Conservation (phyloP, 2,797 vertebrate species). For the Schizopygopsis malacanthus region DNA sequence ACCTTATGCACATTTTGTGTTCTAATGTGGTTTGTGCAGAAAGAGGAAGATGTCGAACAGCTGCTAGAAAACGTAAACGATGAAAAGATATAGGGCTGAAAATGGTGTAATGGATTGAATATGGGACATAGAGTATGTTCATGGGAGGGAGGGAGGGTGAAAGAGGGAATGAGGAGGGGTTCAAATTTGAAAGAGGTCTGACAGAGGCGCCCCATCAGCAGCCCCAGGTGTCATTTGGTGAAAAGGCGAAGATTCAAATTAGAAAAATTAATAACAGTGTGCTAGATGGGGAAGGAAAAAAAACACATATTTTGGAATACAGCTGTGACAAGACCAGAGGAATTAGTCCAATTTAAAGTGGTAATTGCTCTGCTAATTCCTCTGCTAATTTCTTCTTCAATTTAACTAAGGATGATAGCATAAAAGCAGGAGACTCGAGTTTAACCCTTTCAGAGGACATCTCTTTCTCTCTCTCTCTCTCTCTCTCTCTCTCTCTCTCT, state of each 20-base stretch:
- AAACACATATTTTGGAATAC: conserved; percentile 73
- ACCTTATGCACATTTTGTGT: conserved; percentile 1
- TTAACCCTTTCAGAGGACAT: conserved; percentile 73
- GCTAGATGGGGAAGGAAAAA: conserved; percentile 60
- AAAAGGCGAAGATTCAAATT: conserved; percentile 76
- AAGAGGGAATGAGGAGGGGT: conserved; percentile 54
- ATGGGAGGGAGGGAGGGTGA: conserved; percentile 48
- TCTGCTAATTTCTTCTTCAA: conserved; percentile 80
- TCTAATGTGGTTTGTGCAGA: conserved; percentile 21
- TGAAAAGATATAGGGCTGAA: conserved; percentile 32
- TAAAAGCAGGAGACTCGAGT: conserved; percentile 74
- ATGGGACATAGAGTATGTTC: conserved; percentile 37
- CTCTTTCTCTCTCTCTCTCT: conserved; percentile 55
- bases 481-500: conserved; percentile 47
- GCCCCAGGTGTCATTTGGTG: conserved; percentile 79
- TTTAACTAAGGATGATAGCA: conserved; percentile 75
- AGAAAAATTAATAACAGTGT: conserved; percentile 81
- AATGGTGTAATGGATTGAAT: conserved; percentile 47
- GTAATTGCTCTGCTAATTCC: conserved; percentile 86
- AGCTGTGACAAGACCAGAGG: conserved; percentile 81
- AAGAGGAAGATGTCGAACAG: conserved; percentile 29
- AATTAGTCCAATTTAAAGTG: conserved; percentile 85
- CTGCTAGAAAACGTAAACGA: conserved; percentile 40
- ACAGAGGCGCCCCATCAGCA: conserved; percentile 73
- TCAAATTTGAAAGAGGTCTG: conserved; percentile 73